Evolutionary conservation across 1,140 invertebrate species (phyloP), one percentile per base, ranked within the genome.

Genomic region (Sminthurinus signatus): DNA sequence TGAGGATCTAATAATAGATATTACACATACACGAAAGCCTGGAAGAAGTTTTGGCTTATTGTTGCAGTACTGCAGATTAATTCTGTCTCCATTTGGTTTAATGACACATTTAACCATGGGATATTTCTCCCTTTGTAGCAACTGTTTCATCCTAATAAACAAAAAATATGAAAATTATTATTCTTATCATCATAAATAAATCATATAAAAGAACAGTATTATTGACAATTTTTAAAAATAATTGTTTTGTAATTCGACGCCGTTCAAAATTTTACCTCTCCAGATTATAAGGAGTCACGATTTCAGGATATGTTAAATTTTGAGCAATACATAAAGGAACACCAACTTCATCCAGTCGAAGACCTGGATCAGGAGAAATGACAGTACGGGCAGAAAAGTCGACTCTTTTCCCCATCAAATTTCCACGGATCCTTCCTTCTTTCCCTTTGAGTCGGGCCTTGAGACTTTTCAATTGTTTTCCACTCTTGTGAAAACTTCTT

Each of bases 61-160:
- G 80, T 98, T 97, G 0, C 96, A 96, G 80, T 99, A 99, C 51
- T 95, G 81, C 46, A 99, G 79, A 84, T 99, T 96, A 70, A 99
- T 97, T 73, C 97, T 84, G 74, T 98, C 95, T 0, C 96, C 97
- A 79, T 98, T 99, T 73, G 99, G 96, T 52, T 96, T 80, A 4
- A 99, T 89, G 75, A 99, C 98, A 75, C 99, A 99, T 76, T 99
- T 99, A 3, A 97, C 97, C 12, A 97, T 95, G 21, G 97, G 97
- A 80, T 99, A 99, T 74, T 98, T 93, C n/a, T 92, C 93, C 75
- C 98, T 95, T 31, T 96, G 96, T 72, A 99, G 96, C 17, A 99
- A 79, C 74, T 98, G 93, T 75, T 95, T 88, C 90, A 99, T 95
- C 75, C 91, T 91, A 72, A 48, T n/a, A 55, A 14, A 73, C 70